Evolutionary conservation across 2,888 invertebrate genomes (phyloP).

Genomic region (Leistus spinibarbis): DNA sequence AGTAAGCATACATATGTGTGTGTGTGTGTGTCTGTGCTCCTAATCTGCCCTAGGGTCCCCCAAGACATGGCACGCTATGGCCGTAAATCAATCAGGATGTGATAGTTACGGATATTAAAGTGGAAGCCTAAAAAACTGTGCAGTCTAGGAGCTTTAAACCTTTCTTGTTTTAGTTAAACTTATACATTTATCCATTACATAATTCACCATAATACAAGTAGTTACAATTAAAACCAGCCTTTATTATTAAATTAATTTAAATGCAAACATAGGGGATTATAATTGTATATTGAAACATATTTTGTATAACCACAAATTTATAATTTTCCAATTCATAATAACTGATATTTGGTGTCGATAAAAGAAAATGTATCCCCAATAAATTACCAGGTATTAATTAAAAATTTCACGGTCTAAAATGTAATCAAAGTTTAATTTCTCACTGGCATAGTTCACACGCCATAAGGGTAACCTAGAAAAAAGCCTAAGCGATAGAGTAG

Average conservation of each 20-base stretch:
- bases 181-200: too few species aligned
- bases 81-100: slow-evolving; percentile 35
- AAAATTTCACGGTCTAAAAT: slow-evolving; percentile 3
- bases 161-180: too few species aligned
- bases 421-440: not conserved
- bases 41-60: slow-evolving; percentile 19
- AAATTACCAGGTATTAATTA: not conserved
- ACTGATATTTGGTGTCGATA: not conserved
- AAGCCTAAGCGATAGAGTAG: slow-evolving; percentile 12
- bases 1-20: too few species aligned
- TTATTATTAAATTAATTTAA: too few species aligned
- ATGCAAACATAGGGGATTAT: too few species aligned
- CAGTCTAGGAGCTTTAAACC: too few species aligned
- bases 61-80: slow-evolving; percentile 34
- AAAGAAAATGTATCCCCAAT: not conserved
- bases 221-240: too few species aligned
- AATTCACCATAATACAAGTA: too few species aligned
- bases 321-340: not conserved
- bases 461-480: not conserved
- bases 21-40: too few species aligned
- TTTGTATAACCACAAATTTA: too few species aligned
- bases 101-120: slow-evolving; percentile 39
- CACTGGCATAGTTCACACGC: slow-evolving; percentile 24
- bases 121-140: slow-evolving; percentile 12
- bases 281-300: too few species aligned